Evolutionary conservation across 2,888 invertebrate species (phyloP).

Genomic region (Leucozona laternaria): DNA sequence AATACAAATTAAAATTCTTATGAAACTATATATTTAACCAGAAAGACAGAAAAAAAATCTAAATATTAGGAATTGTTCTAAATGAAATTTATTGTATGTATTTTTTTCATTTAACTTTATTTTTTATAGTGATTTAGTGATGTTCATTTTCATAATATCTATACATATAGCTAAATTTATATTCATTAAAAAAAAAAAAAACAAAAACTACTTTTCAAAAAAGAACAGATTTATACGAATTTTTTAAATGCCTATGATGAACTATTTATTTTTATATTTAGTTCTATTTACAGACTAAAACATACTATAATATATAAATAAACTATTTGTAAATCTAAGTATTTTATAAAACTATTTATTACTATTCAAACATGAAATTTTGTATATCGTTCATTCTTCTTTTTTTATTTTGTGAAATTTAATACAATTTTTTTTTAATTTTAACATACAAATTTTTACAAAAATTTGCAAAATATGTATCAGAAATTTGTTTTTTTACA

Average conservation of each 20-base stretch:
- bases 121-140: neutral
- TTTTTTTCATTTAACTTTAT: neutral
- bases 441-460: neutral
- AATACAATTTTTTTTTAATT: constrained; percentile 12
- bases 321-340: constrained; percentile 32
- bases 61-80: constrained; percentile 41
- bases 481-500: neutral
- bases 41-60: constrained; percentile 17
- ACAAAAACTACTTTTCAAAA: neutral
- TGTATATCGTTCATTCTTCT: constrained; percentile 15
- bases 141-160: neutral
- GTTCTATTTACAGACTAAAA: constrained; percentile 71
- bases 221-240: constrained; percentile 57
- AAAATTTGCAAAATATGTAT: neutral
- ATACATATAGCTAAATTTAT: neutral
- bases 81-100: constrained; percentile 20
- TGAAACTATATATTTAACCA: constrained; percentile 45
- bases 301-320: constrained; percentile 20
- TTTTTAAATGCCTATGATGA: constrained; percentile 64
- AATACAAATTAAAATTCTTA: constrained; percentile 55
- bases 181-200: neutral
- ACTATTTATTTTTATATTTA: constrained; percentile 69
- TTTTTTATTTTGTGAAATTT: constrained; percentile 39
- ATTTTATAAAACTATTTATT: constrained; percentile 14
- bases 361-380: neutral